Conservation (phyloP, 1,140 invertebrate species). For the Rhopalosiphum maidis region DNA sequence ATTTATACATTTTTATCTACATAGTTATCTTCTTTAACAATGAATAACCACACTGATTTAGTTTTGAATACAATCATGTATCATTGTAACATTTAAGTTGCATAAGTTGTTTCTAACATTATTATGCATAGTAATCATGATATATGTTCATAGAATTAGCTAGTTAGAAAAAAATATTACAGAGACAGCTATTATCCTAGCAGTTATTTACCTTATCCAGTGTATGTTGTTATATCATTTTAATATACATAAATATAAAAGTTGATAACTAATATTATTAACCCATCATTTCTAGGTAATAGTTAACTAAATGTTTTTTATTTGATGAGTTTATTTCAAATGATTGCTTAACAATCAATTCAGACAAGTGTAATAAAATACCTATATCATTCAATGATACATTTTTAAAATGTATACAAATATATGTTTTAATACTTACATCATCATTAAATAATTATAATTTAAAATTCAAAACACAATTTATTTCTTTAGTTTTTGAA, state of each 20-base stretch:
- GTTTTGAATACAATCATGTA: not conserved
- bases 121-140: not conserved
- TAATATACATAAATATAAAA: not conserved
- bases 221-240: not conserved
- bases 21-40: not conserved
- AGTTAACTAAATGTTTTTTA: not conserved
- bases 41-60: not conserved
- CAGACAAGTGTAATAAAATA: not conserved
- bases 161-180: not conserved
- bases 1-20: not conserved
- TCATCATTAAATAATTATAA: not conserved
- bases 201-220: not conserved
- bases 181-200: not conserved
- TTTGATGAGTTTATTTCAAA: too few species aligned
- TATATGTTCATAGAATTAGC: not conserved
- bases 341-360: not conserved
- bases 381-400: not conserved
- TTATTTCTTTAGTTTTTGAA: too few species aligned
- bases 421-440: not conserved
- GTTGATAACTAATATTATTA: not conserved
- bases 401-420: not conserved
- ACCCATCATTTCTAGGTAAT: not conserved
- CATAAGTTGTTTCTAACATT: not conserved
- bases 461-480: not conserved
- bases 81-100: not conserved